Base-by-base conservation (phyloP, 2,888 invertebrate species). In the Pristionchus mayeri region DNA sequence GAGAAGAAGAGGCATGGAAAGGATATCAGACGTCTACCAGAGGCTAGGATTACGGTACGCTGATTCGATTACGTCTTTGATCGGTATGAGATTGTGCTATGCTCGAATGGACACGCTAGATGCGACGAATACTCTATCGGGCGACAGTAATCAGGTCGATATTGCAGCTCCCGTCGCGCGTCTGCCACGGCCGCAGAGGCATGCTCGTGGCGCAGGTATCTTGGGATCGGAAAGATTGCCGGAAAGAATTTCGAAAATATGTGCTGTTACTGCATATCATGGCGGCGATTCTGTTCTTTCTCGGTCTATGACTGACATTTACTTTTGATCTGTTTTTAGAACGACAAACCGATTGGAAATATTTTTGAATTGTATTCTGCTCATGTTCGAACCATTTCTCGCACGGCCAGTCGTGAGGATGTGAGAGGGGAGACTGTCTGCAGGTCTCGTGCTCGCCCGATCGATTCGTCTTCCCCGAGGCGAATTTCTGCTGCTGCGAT, bases 191-290 rank as follows among this genome's bases (percentile, higher is more conserved):
- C 3, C 34, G 57, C 21, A 34, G 54, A 37, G 79, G 79, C 34
- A 79, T 54, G 57, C 44, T 79, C 48, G 44, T 79, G n/a, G 79
- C 79, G 9, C 79, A 79, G 79, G 79, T 79, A 76, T n/a, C n/a
- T n/a, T n/a, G n/a, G n/a, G n/a, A n/a, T n/a, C n/a, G n/a, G n/a
- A n/a, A n/a, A n/a, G n/a, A n/a, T n/a, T n/a, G n/a, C n/a, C n/a
- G n/a, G n/a, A n/a, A n/a, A n/a, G n/a, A n/a, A n/a, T n/a, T n/a
- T n/a, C n/a, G n/a, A n/a, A n/a, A n/a, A n/a, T n/a, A n/a, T n/a
- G n/a, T n/a, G n/a, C n/a, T n/a, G n/a, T n/a, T n/a, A n/a, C n/a
- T n/a, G n/a, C n/a, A n/a, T n/a, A n/a, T n/a, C n/a, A n/a, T n/a
- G n/a, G n/a, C n/a, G n/a, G n/a, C n/a, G n/a, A n/a, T n/a, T 52